A percentile compares a stretch with the other conserved stretches of the same genome.
Evolutionary conservation across 2,797 vertebrate genomes (phyloP).

Genomic region (Ctenosaura bakeri): DNA sequence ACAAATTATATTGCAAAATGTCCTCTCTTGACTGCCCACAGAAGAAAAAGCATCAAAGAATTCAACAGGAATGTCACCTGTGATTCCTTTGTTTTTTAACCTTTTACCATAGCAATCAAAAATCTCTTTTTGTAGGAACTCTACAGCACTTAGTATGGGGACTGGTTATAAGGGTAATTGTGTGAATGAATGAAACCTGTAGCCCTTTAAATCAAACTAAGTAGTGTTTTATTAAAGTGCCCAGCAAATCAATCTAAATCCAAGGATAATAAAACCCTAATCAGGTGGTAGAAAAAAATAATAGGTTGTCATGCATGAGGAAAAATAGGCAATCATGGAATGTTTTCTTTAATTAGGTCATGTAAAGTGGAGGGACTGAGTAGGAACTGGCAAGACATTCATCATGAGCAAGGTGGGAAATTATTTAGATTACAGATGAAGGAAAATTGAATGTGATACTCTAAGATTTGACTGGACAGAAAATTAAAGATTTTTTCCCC

Average conservation of each 20-base stretch:
- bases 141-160: slow-evolving; percentile 69
- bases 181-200: slow-evolving; percentile 94
- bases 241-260: slow-evolving; percentile 99
- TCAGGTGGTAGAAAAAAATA: slow-evolving; percentile 99
- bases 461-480: slow-evolving; percentile 80
- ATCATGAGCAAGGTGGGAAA: slow-evolving; percentile 99
- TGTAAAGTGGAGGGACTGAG: slow-evolving; percentile 95
- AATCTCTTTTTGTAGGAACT: slow-evolving; percentile 75
- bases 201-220: slow-evolving; percentile 96
- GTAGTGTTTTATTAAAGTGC: slow-evolving; percentile 97
- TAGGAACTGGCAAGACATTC: slow-evolving; percentile 93
- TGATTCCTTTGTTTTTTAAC: slow-evolving; percentile 82
- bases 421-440: slow-evolving; percentile 95
- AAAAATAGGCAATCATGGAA: slow-evolving; percentile 99
- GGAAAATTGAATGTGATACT: slow-evolving; percentile 84
- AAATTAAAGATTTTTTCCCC: slow-evolving; percentile 76
- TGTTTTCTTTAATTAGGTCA: slow-evolving; percentile 99
- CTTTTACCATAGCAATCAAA: slow-evolving; percentile 84
- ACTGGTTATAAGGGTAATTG: slow-evolving; percentile 90
- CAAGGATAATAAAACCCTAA: slow-evolving; percentile 99
- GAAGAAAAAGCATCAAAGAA: slow-evolving; percentile 77
- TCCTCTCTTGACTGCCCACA: slow-evolving; percentile 85
- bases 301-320: slow-evolving; percentile 99
- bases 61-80: slow-evolving; percentile 90
- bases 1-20: slow-evolving; percentile 87